These are phyloP conservation scores for Passer montanus DNA, from an alignment of 2,113 vertebrate genomes.

Conservation along the genomic window DNA sequence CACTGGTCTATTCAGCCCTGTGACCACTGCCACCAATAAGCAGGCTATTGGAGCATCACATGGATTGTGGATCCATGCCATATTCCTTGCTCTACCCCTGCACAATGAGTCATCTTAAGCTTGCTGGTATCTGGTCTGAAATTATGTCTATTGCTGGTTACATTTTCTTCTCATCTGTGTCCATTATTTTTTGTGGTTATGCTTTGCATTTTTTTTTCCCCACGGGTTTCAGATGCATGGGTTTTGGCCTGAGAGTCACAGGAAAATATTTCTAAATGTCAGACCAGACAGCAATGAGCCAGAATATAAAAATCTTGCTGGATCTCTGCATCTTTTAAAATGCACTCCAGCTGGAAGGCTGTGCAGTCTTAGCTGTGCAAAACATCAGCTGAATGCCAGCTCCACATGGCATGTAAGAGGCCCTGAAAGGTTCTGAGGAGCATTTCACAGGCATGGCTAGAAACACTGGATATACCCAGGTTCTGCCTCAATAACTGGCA, in stretches of 20 bases:
- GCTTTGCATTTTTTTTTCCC: neutral
- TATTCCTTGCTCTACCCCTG: neutral
- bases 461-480: neutral
- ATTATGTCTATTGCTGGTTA: neutral
- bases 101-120: neutral
- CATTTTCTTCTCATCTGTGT: neutral
- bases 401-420: neutral
- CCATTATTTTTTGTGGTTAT: neutral
- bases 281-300: neutral
- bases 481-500: neutral
- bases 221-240: neutral
- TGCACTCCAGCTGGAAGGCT: neutral
- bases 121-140: neutral
- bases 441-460: neutral
- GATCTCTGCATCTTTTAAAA: neutral
- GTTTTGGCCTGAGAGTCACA: neutral
- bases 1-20: neutral
- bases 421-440: neutral
- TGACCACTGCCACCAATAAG: neutral
- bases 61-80: neutral
- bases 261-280: conserved; percentile 16
- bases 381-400: neutral
- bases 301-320: conserved; percentile 12
- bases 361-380: neutral
- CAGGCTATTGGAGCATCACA: neutral